phyloP scores from a whole-genome alignment of 2,888 invertebrate species.

The Cerastis rubricosa region DNA sequence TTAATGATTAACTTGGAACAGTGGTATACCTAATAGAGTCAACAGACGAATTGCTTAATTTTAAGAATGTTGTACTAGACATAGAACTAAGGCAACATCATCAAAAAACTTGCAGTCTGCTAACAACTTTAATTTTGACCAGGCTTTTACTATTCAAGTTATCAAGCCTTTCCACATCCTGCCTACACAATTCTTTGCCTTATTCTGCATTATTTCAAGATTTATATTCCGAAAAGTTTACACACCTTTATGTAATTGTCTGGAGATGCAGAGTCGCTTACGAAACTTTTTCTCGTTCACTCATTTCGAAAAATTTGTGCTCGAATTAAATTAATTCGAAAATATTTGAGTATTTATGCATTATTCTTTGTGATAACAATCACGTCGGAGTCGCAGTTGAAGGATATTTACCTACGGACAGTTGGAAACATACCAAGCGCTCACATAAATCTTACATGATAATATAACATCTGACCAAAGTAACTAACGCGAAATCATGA shows the following conservation, averaged over 20 bases:
- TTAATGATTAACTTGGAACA: no score
- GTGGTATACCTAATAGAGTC: no score
- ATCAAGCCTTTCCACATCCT: background rate
- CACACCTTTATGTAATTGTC: conserved; percentile 5
- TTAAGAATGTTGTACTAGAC: no score
- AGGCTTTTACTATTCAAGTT: background rate
- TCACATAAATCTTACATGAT: background rate
- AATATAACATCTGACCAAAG: no score
- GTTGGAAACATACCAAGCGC: background rate
- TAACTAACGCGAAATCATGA: background rate
- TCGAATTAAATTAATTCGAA: conserved; percentile 6
- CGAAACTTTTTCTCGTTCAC: conserved; percentile 14
- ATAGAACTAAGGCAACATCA: no score
- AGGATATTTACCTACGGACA: background rate
- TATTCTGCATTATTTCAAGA: conserved; percentile 1
- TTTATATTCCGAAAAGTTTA: background rate
- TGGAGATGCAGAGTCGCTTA: background rate
- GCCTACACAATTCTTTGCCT: background rate
- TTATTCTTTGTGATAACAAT: conserved; percentile 6
- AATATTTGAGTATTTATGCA: background rate
- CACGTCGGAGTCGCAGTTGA: no score
- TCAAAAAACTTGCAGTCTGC: background rate
- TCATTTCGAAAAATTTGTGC: background rate
- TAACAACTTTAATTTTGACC: background rate
- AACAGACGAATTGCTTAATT: no score